A percentile compares a stretch with the other conserved stretches of the same genome.
Evolutionary conservation across 37 sponge, comb jelly and placozoan genomes (phyloP).

Genomic region (Diacarnus erythraeanus): DNA sequence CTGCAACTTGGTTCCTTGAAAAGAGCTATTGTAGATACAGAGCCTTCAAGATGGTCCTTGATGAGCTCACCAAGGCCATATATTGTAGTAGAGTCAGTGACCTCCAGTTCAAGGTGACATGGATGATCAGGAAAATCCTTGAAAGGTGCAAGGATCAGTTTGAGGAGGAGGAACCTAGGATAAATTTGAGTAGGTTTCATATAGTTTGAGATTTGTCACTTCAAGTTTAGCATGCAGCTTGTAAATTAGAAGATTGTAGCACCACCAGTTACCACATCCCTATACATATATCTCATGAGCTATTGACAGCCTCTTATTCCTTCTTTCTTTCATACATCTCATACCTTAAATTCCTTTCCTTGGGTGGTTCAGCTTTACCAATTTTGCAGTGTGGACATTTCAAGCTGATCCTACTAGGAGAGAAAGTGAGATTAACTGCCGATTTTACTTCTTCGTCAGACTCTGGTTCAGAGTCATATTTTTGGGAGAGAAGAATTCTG

Average conservation of each 20-base stretch:
- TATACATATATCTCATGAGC: no score
- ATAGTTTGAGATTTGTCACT: not conserved
- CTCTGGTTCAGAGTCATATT: not conserved
- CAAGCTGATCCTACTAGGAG: slow-evolving; percentile 22
- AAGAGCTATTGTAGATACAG: slow-evolving; percentile 33
- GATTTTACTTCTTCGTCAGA: not conserved
- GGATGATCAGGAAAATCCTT: slow-evolving; percentile 40
- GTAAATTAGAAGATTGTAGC: no score
- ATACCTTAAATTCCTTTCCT: slow-evolving; percentile 42
- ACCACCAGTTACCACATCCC: no score
- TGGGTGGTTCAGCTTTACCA: slow-evolving; percentile 17
- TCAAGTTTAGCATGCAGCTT: no score
- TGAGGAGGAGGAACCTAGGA: slow-evolving; percentile 41
- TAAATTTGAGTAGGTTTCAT: not conserved
- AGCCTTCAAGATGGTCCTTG: slow-evolving; percentile 18
- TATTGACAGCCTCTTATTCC: no score
- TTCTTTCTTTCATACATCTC: not conserved
- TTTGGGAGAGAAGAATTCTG: not conserved
- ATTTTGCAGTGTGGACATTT: slow-evolving; percentile 45
- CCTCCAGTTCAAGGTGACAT: slow-evolving; percentile 27
- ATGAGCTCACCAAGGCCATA: slow-evolving; percentile 40
- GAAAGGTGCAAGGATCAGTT: slow-evolving; percentile 53
- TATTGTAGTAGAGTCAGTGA: slow-evolving; percentile 44
- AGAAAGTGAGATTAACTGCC: slow-evolving; percentile 11
- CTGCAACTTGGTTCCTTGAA: slow-evolving; percentile 50